Conservation (phyloP, 2,888 invertebrate species). For the Polia nebulosa region DNA sequence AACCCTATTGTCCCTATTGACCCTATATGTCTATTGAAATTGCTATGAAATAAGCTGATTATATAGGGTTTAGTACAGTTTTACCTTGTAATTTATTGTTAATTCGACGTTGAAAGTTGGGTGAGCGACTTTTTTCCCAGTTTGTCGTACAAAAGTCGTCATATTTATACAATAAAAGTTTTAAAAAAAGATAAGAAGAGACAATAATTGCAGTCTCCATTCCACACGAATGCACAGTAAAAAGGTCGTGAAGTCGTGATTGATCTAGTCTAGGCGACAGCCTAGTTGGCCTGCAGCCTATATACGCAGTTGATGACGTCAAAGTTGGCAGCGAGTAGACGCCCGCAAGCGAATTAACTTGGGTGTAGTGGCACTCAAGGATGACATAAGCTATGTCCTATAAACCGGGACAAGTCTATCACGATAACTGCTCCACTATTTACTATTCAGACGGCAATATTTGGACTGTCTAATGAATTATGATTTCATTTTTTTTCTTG, state of each 20-base stretch:
- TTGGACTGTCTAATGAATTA: conserved; percentile 24
- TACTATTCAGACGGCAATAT: conserved; percentile 38
- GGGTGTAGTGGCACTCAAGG: conserved; percentile 62
- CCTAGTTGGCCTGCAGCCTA: conserved; percentile 77
- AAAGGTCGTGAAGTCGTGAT: conserved; percentile 64
- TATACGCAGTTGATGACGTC: conserved; percentile 79
- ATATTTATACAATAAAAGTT: no score
- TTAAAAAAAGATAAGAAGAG: not conserved
- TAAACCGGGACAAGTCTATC: conserved; percentile 51
- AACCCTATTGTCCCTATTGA: no score
- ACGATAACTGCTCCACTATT: conserved; percentile 42
- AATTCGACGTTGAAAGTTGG: no score
- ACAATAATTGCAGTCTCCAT: conserved; percentile 6
- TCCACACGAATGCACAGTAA: conserved; percentile 31
- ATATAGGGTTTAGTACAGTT: no score
- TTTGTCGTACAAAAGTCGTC: no score
- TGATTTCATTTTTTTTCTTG: conserved; percentile 4
- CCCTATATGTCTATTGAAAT: no score
- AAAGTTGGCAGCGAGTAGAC: conserved; percentile 74
- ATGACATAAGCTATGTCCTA: conserved; percentile 64
- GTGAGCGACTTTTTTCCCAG: no score
- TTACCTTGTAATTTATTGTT: no score
- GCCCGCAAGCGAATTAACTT: conserved; percentile 75
- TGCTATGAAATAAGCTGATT: no score
- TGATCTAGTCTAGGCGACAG: conserved; percentile 65